Conservation (phyloP, 2,797 vertebrate genomes). For the Sphenopsis melanotis region DNA sequence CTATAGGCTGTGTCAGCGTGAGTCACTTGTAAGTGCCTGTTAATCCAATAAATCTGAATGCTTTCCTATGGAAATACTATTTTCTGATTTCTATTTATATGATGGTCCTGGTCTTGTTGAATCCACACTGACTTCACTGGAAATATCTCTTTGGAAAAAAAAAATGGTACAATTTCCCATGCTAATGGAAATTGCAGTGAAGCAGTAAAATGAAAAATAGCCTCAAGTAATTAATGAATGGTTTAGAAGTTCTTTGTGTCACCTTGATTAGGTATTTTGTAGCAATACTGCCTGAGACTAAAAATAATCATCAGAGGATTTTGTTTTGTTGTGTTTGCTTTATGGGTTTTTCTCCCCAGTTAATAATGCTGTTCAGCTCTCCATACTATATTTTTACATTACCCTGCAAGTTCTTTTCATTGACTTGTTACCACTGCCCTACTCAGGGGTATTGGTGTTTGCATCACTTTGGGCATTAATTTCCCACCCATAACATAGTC, state of each 20-base stretch:
- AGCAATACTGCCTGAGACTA: background rate
- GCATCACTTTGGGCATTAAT: background rate
- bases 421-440: background rate
- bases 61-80: slow-evolving; percentile 29
- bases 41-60: slow-evolving; percentile 49
- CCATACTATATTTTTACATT: background rate
- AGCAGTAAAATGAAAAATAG: background rate
- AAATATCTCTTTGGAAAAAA: background rate
- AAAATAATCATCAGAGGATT: background rate
- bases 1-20: slow-evolving; percentile 13
- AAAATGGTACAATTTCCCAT: background rate
- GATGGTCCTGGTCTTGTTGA: background rate
- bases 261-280: background rate
- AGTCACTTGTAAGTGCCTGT: slow-evolving; percentile 54
- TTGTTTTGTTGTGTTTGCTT: background rate
- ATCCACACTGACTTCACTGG: slow-evolving; percentile 1
- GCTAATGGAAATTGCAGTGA: background rate
- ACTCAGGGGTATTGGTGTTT: background rate
- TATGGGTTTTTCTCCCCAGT: background rate
- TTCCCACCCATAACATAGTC: background rate
- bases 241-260: background rate
- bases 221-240: background rate
- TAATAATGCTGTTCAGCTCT: background rate
- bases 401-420: background rate
- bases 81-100: slow-evolving; percentile 46